These are phyloP conservation scores for Hypomesus transpacificus DNA, from an alignment of 2,113 vertebrate species.

Conservation along the genomic window DNA sequence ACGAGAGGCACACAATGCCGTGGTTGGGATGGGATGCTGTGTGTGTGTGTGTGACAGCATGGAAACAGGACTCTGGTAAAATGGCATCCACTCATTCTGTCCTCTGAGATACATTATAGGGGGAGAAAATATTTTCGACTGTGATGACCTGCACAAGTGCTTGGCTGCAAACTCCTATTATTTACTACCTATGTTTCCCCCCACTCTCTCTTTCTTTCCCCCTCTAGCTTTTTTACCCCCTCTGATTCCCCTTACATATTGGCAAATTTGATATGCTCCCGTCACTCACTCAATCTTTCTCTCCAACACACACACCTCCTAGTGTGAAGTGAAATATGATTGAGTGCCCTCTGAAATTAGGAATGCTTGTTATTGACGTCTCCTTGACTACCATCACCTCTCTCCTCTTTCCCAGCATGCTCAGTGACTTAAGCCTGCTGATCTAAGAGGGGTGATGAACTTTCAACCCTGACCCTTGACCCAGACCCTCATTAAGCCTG, in stretches of 20 bases:
- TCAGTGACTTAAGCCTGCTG: not conserved
- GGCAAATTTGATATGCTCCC: constrained; percentile 53
- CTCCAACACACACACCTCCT: constrained; percentile 23
- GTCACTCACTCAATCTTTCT: constrained; percentile 22
- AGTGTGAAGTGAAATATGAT: constrained; percentile 5
- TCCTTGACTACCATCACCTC: not conserved
- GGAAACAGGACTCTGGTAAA: constrained; percentile 18
- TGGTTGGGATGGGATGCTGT: not conserved
- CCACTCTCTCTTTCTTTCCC: constrained; percentile 11
- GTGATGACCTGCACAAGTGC: constrained; percentile 40
- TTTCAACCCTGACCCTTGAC: not conserved
- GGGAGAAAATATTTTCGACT: constrained; percentile 22
- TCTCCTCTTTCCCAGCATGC: not conserved
- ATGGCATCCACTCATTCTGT: constrained; percentile 24
- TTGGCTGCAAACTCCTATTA: constrained; percentile 43
- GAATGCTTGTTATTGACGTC: constrained; percentile 6
- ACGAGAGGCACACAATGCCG: constrained; percentile 34
- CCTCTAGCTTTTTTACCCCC: not conserved
- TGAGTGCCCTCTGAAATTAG: constrained; percentile 8
- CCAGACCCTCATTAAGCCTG: not conserved
- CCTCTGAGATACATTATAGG: constrained; percentile 31
- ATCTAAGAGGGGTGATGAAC: not conserved
- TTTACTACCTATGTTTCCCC: not conserved
- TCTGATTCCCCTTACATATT: constrained; percentile 20
- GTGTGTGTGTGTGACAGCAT: not conserved